phyloP scores from a whole-genome alignment of 2,797 vertebrate species.

The Rhabdophis nuchalis region DNA sequence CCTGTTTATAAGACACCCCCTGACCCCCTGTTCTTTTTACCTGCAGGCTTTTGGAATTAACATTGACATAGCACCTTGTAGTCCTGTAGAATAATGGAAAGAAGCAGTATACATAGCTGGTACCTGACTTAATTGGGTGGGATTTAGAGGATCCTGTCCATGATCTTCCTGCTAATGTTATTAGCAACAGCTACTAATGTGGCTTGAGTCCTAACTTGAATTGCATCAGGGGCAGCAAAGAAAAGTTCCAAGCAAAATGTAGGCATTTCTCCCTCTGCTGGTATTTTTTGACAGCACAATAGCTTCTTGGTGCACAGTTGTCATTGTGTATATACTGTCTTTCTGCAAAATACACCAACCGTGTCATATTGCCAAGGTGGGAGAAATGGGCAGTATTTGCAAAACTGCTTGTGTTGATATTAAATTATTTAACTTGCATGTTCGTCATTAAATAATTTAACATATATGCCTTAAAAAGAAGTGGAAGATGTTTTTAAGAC shows the following conservation, averaged over 20 bases:
- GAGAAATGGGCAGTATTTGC: not conserved
- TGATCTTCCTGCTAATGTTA: slow-evolving; percentile 35
- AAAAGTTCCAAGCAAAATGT: slow-evolving; percentile 21
- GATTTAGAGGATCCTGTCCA: slow-evolving; percentile 23
- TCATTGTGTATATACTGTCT: not conserved
- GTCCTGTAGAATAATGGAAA: not conserved
- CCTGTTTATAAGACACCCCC: slow-evolving; percentile 41
- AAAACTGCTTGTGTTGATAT: not conserved
- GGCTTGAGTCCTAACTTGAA: slow-evolving; percentile 9
- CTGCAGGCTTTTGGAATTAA: slow-evolving; percentile 19
- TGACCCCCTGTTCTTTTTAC: slow-evolving; percentile 45
- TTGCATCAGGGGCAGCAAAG: slow-evolving; percentile 2
- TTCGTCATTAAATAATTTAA: not conserved
- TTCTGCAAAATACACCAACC: not conserved
- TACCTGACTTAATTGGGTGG: slow-evolving; percentile 30
- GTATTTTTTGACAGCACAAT: not conserved
- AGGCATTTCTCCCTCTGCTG: slow-evolving; percentile 12
- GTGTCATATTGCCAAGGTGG: not conserved
- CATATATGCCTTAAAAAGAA: not conserved
- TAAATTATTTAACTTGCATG: not conserved
- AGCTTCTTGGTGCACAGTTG: slow-evolving; percentile 3
- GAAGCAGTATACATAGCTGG: not conserved
- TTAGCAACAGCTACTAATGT: slow-evolving; percentile 30
- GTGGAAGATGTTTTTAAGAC: not conserved
- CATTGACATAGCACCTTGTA: slow-evolving; percentile 33